phyloP scores from a whole-genome alignment of 2,113 vertebrate species.

The Cephalopholis sonnerati region DNA sequence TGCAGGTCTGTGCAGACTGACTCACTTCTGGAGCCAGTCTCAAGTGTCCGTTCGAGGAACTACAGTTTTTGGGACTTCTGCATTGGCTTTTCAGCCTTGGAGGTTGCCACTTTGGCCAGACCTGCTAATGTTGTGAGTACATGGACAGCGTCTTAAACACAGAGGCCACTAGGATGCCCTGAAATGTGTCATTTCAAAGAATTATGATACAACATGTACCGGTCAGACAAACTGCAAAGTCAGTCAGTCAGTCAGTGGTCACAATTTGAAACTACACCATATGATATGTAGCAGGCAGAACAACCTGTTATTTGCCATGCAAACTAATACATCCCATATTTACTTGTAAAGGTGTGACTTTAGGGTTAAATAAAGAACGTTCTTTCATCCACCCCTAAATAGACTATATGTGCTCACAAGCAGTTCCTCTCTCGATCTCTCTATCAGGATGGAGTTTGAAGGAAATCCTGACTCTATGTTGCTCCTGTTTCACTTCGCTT shows the following conservation, averaged over 20 bases:
- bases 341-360: background rate
- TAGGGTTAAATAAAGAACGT: background rate
- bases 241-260: background rate
- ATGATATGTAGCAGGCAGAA: background rate
- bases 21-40: no score
- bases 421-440: conserved; percentile 41
- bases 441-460: conserved; percentile 46
- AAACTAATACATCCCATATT: background rate
- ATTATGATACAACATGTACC: background rate
- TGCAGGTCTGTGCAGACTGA: no score
- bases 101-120: no score
- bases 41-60: no score
- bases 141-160: no score
- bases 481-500: conserved; percentile 77
- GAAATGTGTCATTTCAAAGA: background rate
- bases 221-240: background rate
- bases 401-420: conserved; percentile 6
- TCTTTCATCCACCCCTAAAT: background rate
- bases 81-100: no score
- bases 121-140: background rate
- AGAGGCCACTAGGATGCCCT: no score
- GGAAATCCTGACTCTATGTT: conserved; percentile 65
- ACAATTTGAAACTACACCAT: conserved; percentile 18
- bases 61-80: no score
- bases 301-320: background rate